phyloP scores from a whole-genome alignment of 2,888 invertebrate genomes.

The Idaea biselata region DNA sequence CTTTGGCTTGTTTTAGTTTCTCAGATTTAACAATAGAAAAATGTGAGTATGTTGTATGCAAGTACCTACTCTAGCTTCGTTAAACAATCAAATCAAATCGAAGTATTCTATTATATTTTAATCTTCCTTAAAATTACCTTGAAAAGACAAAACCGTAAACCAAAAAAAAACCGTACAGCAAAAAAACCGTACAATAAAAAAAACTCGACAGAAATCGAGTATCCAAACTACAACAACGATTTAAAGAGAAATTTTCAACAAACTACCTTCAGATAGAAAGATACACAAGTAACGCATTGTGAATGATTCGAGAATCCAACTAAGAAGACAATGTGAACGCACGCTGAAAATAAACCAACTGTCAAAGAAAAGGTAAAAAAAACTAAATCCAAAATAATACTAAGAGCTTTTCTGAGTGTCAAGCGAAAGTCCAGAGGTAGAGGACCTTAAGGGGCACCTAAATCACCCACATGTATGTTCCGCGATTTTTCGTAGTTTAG shows the following conservation, averaged over 20 bases:
- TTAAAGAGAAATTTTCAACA: constrained; percentile 54
- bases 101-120: neutral
- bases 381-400: constrained; percentile 2
- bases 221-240: constrained; percentile 61
- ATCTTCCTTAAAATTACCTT: constrained; percentile 22
- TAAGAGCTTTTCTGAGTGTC: too few species aligned
- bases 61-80: neutral
- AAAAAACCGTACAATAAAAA: constrained; percentile 28
- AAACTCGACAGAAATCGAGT: constrained; percentile 61
- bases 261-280: constrained; percentile 76
- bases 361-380: constrained; percentile 18
- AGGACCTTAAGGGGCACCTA: too few species aligned
- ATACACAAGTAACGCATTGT: constrained; percentile 79
- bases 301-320: constrained; percentile 65
- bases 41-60: too few species aligned
- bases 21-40: too few species aligned
- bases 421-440: too few species aligned
- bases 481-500: too few species aligned
- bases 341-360: constrained; percentile 16
- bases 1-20: too few species aligned
- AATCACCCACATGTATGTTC: too few species aligned
- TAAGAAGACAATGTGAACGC: constrained; percentile 54
- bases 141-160: constrained; percentile 37
- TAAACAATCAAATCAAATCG: too few species aligned
- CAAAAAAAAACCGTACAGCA: constrained; percentile 41